phyloP scores from a whole-genome alignment of 2,797 vertebrate species.

The Schizopygopsis malacanthus region DNA sequence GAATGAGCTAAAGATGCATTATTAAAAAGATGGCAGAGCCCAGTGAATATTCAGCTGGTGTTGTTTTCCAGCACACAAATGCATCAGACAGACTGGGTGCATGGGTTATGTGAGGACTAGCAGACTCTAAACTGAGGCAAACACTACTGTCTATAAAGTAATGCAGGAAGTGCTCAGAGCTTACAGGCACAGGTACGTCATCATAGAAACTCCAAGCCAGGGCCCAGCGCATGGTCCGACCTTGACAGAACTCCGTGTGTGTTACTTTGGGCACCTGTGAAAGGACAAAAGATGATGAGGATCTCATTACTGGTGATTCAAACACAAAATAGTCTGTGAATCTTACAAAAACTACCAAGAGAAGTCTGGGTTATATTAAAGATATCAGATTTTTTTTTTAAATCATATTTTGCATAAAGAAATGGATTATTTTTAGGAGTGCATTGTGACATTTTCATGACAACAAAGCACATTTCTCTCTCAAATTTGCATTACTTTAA shows the following conservation, averaged over 20 bases:
- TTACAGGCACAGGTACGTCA: slow-evolving; percentile 94
- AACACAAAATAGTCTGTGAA: background rate
- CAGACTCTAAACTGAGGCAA: background rate
- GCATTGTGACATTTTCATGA: background rate
- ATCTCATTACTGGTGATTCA: background rate
- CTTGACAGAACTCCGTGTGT: slow-evolving; percentile 97
- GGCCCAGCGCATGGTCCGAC: slow-evolving; percentile 98
- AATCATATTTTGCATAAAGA: background rate
- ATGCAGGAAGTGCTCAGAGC: slow-evolving; percentile 60
- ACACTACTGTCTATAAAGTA: slow-evolving; percentile 11
- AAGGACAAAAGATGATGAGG: background rate
- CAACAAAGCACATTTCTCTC: background rate
- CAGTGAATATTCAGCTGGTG: slow-evolving; percentile 57
- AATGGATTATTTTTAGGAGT: background rate
- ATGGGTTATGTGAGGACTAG: slow-evolving; percentile 44
- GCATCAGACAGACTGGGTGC: slow-evolving; percentile 5
- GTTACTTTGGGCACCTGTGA: slow-evolving; percentile 93
- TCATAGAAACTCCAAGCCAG: slow-evolving; percentile 98
- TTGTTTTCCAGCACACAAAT: slow-evolving; percentile 35
- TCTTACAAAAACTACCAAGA: background rate
- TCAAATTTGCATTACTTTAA: background rate
- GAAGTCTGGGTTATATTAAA: background rate
- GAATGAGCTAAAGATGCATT: slow-evolving; percentile 70
- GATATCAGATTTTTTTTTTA: too few relatives aligned
- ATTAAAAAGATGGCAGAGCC: slow-evolving; percentile 61